Evolutionary conservation across 2,888 invertebrate genomes (phyloP), one percentile per base, ranked within the genome.

Genomic region (Synergus itoensis): DNA sequence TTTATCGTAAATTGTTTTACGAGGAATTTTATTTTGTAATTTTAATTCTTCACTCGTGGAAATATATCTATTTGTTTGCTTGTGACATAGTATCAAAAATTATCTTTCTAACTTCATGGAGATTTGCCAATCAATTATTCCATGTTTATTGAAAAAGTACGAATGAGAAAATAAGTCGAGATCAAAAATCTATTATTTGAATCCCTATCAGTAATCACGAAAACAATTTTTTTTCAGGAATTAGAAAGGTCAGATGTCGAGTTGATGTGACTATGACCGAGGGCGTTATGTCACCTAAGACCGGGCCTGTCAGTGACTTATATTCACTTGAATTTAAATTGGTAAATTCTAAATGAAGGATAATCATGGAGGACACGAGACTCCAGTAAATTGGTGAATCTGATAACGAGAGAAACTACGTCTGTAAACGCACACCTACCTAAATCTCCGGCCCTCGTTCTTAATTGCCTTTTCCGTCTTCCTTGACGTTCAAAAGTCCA

Each of bases 331-430:
- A 62, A 62, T 62, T 62, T 62, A 21, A 28, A 62, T 62, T 62
- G 60, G 60, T 62, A 62, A 62, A 62, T 28, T 62, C 60, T 57
- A 62, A 62, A 62, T 62, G 60, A 21, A 62, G 60, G 60, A 62
- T 62, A 62, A 62, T 62, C 60, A 18, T 62, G 12, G 60, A 62
- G 21, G 60, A 62, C 21, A 18, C 5, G 28, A 62, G 60, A 28
- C 60, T 18, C 18, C 28, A 62, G 60, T 28, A 62, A 62, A 62
- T 28, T 62, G 60, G 28, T 62, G 60, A 62, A 62, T 28, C 60
- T 14, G 60, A 12, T 62, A 62, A 62, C 60, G 28, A 62, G 28
- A 28, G 28, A 28, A 28, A 28, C 60, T 62, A 62, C 60, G 60
- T 60, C 18, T 62, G 28, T 62, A 62, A 62, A 62, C 12, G 60